A percentile compares a stretch with the other conserved stretches of the same genome.
These are phyloP conservation scores for Pseudopodoces humilis DNA, from an alignment of 2,113 vertebrate genomes.

Conservation along the genomic window DNA sequence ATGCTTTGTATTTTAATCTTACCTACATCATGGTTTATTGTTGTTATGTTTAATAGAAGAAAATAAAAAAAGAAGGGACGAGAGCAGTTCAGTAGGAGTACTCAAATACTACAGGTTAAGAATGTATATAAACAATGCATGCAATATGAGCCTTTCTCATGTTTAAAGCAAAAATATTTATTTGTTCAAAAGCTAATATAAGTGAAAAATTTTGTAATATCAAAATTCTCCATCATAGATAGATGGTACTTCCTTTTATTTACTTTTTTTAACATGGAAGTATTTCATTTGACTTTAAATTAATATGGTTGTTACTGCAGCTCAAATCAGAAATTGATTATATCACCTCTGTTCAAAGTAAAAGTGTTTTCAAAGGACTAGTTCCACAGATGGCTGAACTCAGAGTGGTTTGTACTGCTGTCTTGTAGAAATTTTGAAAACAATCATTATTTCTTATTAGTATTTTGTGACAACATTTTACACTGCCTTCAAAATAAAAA, in stretches of 20 bases:
- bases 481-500: not conserved
- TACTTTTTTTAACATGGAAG: not conserved
- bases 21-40: not conserved
- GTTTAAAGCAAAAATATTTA: not conserved
- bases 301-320: not conserved
- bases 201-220: not conserved
- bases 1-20: not conserved
- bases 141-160: not conserved
- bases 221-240: not conserved
- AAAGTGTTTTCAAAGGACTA: conserved; percentile 37
- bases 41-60: not conserved
- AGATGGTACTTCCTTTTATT: not conserved
- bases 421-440: not conserved
- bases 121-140: not conserved
- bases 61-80: not conserved
- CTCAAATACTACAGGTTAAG: not conserved
- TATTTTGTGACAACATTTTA: conserved; percentile 6
- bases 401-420: not conserved
- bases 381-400: not conserved
- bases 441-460: conserved; percentile 34
- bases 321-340: conserved; percentile 42
- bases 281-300: conserved; percentile 40
- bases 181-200: not conserved
- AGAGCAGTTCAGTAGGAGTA: not conserved
- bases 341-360: not conserved